Evolutionary conservation across 2,113 vertebrate genomes (phyloP), one percentile per base, ranked within the genome.

Genomic region (Oryzias celebensis): DNA sequence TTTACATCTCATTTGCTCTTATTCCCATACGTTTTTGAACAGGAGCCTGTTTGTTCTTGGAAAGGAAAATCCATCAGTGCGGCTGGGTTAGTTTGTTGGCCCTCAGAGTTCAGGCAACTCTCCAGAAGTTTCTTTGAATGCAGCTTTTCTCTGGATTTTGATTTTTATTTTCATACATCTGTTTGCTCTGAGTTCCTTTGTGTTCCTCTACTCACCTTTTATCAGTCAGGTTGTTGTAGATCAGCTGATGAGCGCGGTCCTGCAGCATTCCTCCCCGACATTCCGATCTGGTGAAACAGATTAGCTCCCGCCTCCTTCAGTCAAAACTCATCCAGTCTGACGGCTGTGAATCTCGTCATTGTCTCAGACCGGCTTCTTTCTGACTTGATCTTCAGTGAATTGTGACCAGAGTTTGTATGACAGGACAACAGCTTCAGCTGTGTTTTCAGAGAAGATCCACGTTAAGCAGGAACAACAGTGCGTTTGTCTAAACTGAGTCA

Each of bases 221-320:
- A 10, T 18, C 15, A 5, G 1, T 71, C 42, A 43, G 31, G 20
- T 20, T 8, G 24, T 16, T 10, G 24, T 12, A 1, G 49, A 47
- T 63, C 66, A 77, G 65, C 68, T 71, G 62, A 28, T 50, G 1
- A 75, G 75, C 56, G 22, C 15, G 4, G 56, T 8, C 48, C 51
- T 3, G 69, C 77, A 57, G 49, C 83, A 84, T 87, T 87, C 77
- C 77, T 68, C 7, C 47, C 58, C 31, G 49, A 52, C 63, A 62
- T 67, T 16, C 65, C 8, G 24, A 61, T 54, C 14, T 43, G 23
- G 46, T 65, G 47, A 63, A n/a, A 7, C 24, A 1, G 49, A 77
- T 66, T 43, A 55, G 22, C 20, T 49, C 46, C 43, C 4, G 18
- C 41, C 53, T 67, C 57, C 49, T 4, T 80, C 70, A 45, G 48